These are phyloP conservation scores for Gopherus flavomarginatus DNA, from an alignment of 2,113 vertebrate genomes.

Conservation along the genomic window DNA sequence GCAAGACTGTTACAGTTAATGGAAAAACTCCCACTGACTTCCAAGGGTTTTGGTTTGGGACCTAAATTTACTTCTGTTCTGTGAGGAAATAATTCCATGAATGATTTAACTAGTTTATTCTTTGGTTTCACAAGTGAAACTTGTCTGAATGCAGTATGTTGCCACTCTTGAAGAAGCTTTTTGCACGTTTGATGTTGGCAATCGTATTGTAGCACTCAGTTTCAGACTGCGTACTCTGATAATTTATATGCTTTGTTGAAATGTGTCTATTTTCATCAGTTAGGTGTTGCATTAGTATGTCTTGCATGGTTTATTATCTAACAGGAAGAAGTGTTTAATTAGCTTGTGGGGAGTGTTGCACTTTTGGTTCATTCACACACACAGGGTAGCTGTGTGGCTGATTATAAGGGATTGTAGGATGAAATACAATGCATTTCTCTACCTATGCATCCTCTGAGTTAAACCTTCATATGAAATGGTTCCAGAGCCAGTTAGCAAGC, in stretches of 20 bases:
- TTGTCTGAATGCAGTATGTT: not conserved
- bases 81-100: not conserved
- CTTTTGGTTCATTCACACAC: not conserved
- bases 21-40: not conserved
- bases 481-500: not conserved
- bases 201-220: not conserved
- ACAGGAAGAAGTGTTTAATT: not conserved
- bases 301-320: not conserved
- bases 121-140: not conserved
- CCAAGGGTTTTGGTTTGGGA: not conserved
- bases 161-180: not conserved
- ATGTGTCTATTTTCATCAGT: not conserved
- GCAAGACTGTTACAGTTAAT: not conserved
- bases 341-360: not conserved
- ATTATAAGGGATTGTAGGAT: not conserved
- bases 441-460: not conserved
- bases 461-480: not conserved
- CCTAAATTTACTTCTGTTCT: not conserved
- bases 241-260: not conserved
- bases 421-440: not conserved
- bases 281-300: not conserved
- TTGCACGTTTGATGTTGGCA: constrained; percentile 12
- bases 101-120: not conserved
- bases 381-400: not conserved
- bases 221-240: not conserved